Evolutionary conservation across 2,888 invertebrate genomes (phyloP).

Genomic region (Machimus rusticus): DNA sequence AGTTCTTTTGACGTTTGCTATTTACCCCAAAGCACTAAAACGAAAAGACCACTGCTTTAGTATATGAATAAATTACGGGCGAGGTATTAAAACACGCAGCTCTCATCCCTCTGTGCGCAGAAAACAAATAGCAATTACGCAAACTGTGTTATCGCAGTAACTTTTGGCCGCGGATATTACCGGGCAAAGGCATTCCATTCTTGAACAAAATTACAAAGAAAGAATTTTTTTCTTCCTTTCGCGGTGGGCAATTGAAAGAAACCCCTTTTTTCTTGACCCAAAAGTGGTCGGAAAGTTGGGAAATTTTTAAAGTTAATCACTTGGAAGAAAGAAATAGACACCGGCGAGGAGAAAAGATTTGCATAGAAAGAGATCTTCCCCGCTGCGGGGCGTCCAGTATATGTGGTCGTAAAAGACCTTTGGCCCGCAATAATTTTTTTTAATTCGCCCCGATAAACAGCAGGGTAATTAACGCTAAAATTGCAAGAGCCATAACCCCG

Average conservation of each 20-base stretch:
- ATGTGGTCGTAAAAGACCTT: not conserved
- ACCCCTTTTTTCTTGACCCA: not conserved
- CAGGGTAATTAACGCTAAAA: constrained; percentile 24
- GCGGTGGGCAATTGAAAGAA: not conserved
- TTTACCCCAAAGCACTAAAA: not conserved
- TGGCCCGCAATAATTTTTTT: constrained; percentile 13
- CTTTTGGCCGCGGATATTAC: not conserved
- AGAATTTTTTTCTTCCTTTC: not conserved
- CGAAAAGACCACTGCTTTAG: not conserved
- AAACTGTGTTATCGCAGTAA: not conserved
- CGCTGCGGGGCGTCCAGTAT: not conserved
- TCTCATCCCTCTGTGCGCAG: not conserved
- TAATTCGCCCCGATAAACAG: constrained; percentile 1
- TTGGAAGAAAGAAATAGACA: constrained; percentile 33
- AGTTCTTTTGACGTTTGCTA: not conserved
- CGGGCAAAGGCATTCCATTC: not conserved
- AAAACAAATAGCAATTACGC: not conserved
- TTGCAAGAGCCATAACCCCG: constrained; percentile 29
- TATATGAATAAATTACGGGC: not conserved
- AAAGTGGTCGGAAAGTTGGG: not conserved
- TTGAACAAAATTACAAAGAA: not conserved
- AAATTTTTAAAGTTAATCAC: constrained; percentile 33
- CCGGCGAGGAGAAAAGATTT: not conserved
- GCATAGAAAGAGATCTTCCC: not conserved
- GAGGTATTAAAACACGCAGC: not conserved